Evolutionary conservation across 1,140 invertebrate species (phyloP).

Genomic region (Zaprionus nigranus): DNA sequence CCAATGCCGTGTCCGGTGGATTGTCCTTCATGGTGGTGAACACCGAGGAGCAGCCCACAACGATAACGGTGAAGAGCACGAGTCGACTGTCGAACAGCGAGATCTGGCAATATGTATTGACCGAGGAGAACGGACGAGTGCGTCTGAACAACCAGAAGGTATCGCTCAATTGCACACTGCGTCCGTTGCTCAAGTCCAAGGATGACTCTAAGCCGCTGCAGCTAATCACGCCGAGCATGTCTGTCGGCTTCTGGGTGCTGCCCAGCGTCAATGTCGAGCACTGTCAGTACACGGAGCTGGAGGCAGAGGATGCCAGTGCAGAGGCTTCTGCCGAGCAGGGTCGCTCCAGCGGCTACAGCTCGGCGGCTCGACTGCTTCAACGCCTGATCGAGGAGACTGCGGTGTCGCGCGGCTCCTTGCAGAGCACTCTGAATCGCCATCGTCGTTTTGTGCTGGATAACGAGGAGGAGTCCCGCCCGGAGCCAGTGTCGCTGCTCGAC

Average conservation of each 20-base stretch:
- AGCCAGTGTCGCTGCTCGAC: conserved; percentile 31
- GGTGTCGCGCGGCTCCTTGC: conserved; percentile 47
- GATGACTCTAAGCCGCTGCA: conserved; percentile 56
- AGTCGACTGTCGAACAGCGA: conserved; percentile 64
- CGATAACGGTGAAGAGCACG: conserved; percentile 65
- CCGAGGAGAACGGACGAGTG: conserved; percentile 50
- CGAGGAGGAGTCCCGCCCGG: conserved; percentile 27
- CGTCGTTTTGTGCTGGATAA: conserved; percentile 70
- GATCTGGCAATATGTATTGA: conserved; percentile 75
- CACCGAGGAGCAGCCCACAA: conserved; percentile 61
- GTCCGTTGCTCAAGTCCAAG: conserved; percentile 62
- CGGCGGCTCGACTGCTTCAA: conserved; percentile 71
- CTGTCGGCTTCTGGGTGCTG: conserved; percentile 80
- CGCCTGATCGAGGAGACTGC: conserved; percentile 77
- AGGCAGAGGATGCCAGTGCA: conserved; percentile 43
- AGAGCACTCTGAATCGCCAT: conserved; percentile 54
- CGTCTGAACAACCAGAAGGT: conserved; percentile 68
- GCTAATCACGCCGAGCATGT: conserved; percentile 70
- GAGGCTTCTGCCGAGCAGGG: conserved; percentile 42
- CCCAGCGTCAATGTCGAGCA: conserved; percentile 74
- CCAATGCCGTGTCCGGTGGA: conserved; percentile 73
- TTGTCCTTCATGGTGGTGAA: conserved; percentile 81
- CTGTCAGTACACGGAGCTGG: conserved; percentile 76
- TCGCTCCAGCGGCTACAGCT: conserved; percentile 56
- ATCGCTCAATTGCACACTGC: conserved; percentile 61